These are phyloP conservation scores for Psilopogon haemacephalus DNA, from an alignment of 2,113 vertebrate species.

Conservation along the genomic window DNA sequence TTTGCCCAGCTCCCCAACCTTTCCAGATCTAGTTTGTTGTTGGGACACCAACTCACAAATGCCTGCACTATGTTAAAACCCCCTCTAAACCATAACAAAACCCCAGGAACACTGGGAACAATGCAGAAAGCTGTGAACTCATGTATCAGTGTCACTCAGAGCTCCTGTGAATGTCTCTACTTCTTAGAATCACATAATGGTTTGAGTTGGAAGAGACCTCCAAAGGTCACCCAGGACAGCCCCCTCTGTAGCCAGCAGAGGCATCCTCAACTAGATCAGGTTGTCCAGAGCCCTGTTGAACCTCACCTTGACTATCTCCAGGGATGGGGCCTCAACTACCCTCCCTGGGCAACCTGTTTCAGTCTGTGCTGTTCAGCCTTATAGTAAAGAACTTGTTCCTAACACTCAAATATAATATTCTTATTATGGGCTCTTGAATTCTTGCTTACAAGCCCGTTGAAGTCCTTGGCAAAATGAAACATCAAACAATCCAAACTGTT, in stretches of 20 bases:
- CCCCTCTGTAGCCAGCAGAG: too few species aligned
- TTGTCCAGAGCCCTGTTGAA: too few species aligned
- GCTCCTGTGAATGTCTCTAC: neutral
- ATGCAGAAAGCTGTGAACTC: neutral
- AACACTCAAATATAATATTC: neutral
- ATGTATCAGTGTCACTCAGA: neutral
- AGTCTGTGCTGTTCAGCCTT: too few species aligned
- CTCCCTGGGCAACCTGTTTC: too few species aligned
- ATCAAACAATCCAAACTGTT: neutral
- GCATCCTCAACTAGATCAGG: too few species aligned
- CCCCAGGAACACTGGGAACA: neutral
- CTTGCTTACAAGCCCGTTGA: neutral
- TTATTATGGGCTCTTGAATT: neutral
- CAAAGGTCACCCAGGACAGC: too few species aligned
- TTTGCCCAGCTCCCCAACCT: too few species aligned
- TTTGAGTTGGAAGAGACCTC: too few species aligned
- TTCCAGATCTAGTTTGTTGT: neutral
- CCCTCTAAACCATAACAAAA: neutral
- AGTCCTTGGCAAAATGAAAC: neutral
- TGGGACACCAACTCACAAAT: neutral
- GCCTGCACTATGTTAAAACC: neutral
- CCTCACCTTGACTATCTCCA: too few species aligned
- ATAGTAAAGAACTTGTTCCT: too few species aligned
- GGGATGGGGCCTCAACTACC: too few species aligned
- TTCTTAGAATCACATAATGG: neutral